Evolutionary conservation across 2,888 invertebrate genomes (phyloP), one percentile per base, ranked within the genome.

Genomic region (Lasioglossum figueresi): DNA sequence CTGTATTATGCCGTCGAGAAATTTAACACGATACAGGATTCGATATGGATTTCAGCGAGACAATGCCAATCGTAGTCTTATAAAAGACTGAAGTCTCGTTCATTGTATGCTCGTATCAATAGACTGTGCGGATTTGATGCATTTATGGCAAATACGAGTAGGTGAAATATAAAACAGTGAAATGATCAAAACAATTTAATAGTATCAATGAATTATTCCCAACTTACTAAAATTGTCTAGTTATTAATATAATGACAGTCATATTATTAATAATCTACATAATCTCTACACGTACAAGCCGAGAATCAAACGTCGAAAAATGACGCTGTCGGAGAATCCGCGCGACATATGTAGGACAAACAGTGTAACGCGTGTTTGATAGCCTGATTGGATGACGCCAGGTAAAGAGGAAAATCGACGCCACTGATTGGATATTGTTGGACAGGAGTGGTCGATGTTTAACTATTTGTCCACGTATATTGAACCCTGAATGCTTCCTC

Each of bases 301-400:
- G 52, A n/a, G 76, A 68, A 83, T 71, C 80, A 68, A 77, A 81
- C 37, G 63, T 56, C 66, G 73, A 74, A 72, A 73, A 82, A 73
- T 56, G 31, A 76, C 19, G 56, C 43, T 45, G 45, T 34, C 37
- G 19, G 19, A 73, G 73, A 52, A 37, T 37, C 34, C 6, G 4
- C 19, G 72, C 16, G 72, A 72, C 72, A 31, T 31, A 31, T 31
- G 27, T 71, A 16, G 71, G 16, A 45, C 43, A 71, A 45, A 72
- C 72, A 31, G 27, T 48, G 45, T 27, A 48, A 31, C 31, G 31
- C 34, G 48, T 31, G 48, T 31, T 72, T 31, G 48, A 48, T 34
- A 48, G 31, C 48, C 19, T 48, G 23, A 45, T 70, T 40, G 37
- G 40, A n/a, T 14, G 68, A 37, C 68, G 37, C 37, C 40, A 70